Conservation (phyloP, 2,888 invertebrate species). For the Andrena flavipes region DNA sequence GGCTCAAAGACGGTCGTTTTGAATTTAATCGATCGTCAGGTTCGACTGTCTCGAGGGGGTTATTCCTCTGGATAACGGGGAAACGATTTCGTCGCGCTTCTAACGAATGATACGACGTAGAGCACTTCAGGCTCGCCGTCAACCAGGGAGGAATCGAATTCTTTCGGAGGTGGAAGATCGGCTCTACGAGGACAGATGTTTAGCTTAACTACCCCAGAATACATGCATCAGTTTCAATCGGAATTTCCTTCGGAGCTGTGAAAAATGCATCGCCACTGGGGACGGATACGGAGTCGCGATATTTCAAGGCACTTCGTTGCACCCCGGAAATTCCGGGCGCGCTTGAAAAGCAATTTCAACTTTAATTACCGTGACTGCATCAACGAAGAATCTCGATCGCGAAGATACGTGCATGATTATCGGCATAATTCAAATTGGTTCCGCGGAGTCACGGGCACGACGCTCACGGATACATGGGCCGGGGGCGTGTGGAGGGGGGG, state of each 20-base stretch:
- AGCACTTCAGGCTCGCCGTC: too few relatives aligned
- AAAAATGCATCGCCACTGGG: constrained; percentile 40
- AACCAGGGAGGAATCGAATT: background rate
- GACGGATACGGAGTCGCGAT: constrained; percentile 17
- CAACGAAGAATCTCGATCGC: constrained; percentile 58
- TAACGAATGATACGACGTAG: too few relatives aligned
- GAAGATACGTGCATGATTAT: constrained; percentile 61
- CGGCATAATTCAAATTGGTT: constrained; percentile 65
- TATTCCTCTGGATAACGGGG: too few relatives aligned
- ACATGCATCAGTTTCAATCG: too few relatives aligned
- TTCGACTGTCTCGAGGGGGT: too few relatives aligned
- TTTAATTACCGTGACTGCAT: constrained; percentile 58
- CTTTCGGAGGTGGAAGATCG: background rate
- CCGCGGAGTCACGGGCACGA: constrained; percentile 48
- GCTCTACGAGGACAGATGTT: background rate
- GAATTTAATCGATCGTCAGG: constrained; percentile 55
- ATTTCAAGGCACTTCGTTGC: constrained; percentile 26
- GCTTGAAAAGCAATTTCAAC: constrained; percentile 60
- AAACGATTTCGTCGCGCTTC: background rate
- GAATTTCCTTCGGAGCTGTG: too few relatives aligned
- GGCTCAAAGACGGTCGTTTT: constrained; percentile 49
- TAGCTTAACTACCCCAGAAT: too few relatives aligned
- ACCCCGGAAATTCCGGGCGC: constrained; percentile 49
- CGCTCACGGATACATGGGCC: constrained; percentile 52
- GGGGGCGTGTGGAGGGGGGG: background rate